These are phyloP conservation scores for Lepidochrysops patricia DNA, from an alignment of 2,888 invertebrate species.

Conservation along the genomic window DNA sequence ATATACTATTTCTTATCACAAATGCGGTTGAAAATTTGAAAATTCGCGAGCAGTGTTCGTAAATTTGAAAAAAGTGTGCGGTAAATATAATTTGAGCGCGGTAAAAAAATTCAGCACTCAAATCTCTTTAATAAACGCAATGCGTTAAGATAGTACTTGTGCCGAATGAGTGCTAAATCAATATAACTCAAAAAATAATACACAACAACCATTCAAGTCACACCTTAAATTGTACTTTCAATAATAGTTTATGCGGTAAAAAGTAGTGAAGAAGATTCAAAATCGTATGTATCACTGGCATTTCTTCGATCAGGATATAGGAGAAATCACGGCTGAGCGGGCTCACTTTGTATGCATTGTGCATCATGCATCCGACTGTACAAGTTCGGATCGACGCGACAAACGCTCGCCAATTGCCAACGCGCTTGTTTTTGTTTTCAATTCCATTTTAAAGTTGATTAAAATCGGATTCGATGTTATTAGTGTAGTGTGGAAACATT, in stretches of 20 bases:
- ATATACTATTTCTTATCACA: no score
- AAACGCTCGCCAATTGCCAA: slow-evolving; percentile 55
- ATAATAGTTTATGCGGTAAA: not conserved
- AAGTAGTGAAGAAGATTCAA: slow-evolving; percentile 25
- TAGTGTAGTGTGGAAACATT: not conserved
- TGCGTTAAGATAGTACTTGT: no score
- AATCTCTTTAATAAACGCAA: no score
- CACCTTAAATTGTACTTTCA: no score
- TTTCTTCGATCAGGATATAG: slow-evolving; percentile 38
- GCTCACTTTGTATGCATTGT: slow-evolving; percentile 60
- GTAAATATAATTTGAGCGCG: no score
- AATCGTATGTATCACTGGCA: slow-evolving; percentile 20
- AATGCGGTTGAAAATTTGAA: no score
- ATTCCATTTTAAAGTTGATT: slow-evolving; percentile 31
- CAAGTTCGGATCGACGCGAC: slow-evolving; percentile 40
- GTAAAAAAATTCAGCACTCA: no score
- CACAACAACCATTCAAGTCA: no score
- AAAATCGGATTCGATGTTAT: not conserved
- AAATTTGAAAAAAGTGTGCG: no score
- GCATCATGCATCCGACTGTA: slow-evolving; percentile 49
- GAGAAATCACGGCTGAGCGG: slow-evolving; percentile 53
- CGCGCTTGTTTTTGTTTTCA: slow-evolving; percentile 45
- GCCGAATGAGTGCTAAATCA: no score
- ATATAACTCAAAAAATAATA: no score
- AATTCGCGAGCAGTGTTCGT: no score